A percentile compares a stretch with the other conserved stretches of the same genome.
Conservation (phyloP, 2,113 vertebrate species). For the Oncorhynchus masou region DNA sequence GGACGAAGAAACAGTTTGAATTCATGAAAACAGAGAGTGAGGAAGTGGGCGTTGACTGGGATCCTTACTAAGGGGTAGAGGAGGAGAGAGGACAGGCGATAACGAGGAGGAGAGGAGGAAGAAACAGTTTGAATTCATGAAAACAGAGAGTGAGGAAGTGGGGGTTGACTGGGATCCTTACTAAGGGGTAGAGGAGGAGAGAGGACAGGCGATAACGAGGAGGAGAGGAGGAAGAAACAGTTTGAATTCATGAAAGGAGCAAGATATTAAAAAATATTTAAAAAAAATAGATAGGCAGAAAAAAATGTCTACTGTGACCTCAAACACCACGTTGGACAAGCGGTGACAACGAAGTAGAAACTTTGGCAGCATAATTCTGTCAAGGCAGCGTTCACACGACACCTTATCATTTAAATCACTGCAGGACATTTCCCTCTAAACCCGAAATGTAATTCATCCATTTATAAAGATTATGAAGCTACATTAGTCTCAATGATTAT, state of each 20-base stretch:
- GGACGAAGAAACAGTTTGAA: too few relatives aligned
- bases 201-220: too few relatives aligned
- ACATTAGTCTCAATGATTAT: slow-evolving; percentile 51
- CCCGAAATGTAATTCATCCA: slow-evolving; percentile 43
- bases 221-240: too few relatives aligned
- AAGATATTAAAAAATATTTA: background rate
- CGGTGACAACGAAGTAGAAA: too few relatives aligned
- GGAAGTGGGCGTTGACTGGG: slow-evolving; percentile 93
- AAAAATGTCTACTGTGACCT: background rate
- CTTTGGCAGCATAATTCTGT: slow-evolving; percentile 3
- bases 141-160: too few relatives aligned
- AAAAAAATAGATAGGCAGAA: background rate
- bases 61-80: slow-evolving; percentile 84
- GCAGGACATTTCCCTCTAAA: slow-evolving; percentile 22
- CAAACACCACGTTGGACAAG: background rate
- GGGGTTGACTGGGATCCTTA: too few relatives aligned
- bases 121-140: too few relatives aligned
- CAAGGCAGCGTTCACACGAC: slow-evolving; percentile 29
- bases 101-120: background rate
- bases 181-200: too few relatives aligned
- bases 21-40: too few relatives aligned
- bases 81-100: too few relatives aligned
- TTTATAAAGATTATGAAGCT: slow-evolving; percentile 49
- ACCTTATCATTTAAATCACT: slow-evolving; percentile 29
- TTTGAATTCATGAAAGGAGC: background rate